These are phyloP conservation scores for Zalophus californianus DNA, from an alignment of 2,797 vertebrate species.

Conservation along the genomic window DNA sequence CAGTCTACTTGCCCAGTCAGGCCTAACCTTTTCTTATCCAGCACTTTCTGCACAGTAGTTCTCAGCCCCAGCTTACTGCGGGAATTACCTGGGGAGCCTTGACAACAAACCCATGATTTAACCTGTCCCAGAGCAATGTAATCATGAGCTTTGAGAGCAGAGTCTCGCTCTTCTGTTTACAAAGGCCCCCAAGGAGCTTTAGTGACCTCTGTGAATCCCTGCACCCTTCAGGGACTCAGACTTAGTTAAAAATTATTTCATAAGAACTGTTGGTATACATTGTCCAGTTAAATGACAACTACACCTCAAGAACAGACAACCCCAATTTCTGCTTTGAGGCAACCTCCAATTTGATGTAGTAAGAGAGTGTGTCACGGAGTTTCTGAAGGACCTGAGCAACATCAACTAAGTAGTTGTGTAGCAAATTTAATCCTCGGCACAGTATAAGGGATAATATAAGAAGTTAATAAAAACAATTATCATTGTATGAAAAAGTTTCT, in stretches of 20 bases:
- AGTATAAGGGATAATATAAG: not conserved
- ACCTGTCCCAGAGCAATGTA: not conserved
- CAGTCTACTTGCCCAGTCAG: not conserved
- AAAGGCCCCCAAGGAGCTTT: not conserved
- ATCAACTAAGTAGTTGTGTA: not conserved
- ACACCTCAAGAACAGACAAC: not conserved
- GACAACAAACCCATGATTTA: not conserved
- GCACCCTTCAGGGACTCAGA: not conserved
- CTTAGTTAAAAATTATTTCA: not conserved
- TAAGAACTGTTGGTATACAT: not conserved
- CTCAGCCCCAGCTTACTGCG: not conserved
- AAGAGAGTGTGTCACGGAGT: not conserved
- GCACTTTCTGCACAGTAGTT: not conserved
- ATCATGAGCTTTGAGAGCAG: not conserved
- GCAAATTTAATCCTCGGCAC: not conserved
- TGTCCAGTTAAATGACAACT: not conserved
- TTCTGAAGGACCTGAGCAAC: not conserved
- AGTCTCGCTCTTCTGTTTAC: not conserved
- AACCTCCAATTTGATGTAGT: not conserved
- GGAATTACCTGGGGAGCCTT: not conserved
- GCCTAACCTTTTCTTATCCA: not conserved
- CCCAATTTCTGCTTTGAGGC: not conserved
- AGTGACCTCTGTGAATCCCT: not conserved
- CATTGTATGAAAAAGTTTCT: not conserved
- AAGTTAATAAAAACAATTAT: not conserved